Evolutionary conservation across 2,797 vertebrate species (phyloP), one percentile per base, ranked within the genome.

Genomic region (Myotis findleyi): DNA sequence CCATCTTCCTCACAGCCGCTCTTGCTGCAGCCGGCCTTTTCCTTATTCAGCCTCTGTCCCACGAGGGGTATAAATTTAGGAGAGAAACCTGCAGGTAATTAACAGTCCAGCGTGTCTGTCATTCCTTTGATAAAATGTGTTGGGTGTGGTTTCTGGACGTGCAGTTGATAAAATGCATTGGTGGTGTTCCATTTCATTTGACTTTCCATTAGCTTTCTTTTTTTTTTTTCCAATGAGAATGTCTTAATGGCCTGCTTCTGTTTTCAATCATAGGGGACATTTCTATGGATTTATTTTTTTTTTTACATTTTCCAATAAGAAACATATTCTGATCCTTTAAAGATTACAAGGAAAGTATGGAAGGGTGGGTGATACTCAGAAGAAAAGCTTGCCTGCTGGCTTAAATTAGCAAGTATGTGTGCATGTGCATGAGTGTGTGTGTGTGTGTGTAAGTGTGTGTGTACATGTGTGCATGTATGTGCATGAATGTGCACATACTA

Each of bases 51-150:
- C 68, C 64, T 64, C 53, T 75, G 30, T 93, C 90, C 66, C 83
- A 25, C 0, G 72, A 95, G 88, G 68, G 53, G 64, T 80, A 59
- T 95, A 94, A 93, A 96, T 95, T 94, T 91, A 96, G 93, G 89
- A 94, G 76, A 94, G 84, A 97, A 96, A 90, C 88, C 97, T 97
- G 97, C 92, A 95, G 97, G 88, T 97, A 94, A 97, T 97, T 97
- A 97, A 76, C 95, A 88, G 93, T 25, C 68, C 33, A 2, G 89
- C 76, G 0, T 96, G 96, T 86, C 96, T 95, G 91, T 97, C 96
- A 96, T 97, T 95, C 96, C 79, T 95, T 94, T 96, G 97, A 98
- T 97, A 97, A 95, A 97, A 97, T 96, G 96, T 83, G 69, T 85
- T 96, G 96, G 97, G 97, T 97, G 97, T 96, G 97, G 97, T 92